Evolutionary conservation across 2,113 vertebrate genomes (phyloP).

Genomic region (Martes martes): DNA sequence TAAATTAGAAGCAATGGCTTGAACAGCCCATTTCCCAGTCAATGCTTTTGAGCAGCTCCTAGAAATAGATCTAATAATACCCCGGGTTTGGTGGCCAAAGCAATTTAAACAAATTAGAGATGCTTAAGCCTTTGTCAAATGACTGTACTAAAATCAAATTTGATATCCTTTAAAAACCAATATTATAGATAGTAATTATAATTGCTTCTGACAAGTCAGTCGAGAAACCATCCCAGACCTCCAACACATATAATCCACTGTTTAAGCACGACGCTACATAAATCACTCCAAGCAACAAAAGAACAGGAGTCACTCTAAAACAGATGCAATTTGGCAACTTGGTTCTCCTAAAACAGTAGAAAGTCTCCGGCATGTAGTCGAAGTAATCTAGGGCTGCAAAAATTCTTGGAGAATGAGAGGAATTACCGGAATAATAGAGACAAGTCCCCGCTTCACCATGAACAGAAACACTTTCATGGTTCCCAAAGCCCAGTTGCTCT

Average conservation of each 20-base stretch:
- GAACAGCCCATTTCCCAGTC: background rate
- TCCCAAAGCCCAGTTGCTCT: conserved; percentile 9
- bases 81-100: conserved; percentile 1
- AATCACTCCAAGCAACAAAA: conserved; percentile 14
- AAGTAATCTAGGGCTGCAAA: conserved; percentile 51
- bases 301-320: conserved; percentile 35
- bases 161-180: conserved; percentile 4
- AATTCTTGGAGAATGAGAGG: conserved; percentile 17
- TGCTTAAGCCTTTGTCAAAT: conserved; percentile 38
- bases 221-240: background rate
- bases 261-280: background rate
- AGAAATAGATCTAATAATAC: conserved; percentile 11
- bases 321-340: background rate
- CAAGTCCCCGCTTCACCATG: conserved; percentile 38
- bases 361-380: background rate
- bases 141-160: conserved; percentile 51
- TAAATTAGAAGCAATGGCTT: background rate
- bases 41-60: background rate
- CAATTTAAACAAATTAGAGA: conserved; percentile 56
- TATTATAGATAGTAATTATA: conserved; percentile 16
- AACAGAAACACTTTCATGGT: conserved; percentile 16
- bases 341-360: conserved; percentile 45
- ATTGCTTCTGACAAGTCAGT: conserved; percentile 45
- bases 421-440: conserved; percentile 26
- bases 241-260: fast-evolving